Conservation (phyloP, 2,797 vertebrate species). For the Coluber constrictor region DNA sequence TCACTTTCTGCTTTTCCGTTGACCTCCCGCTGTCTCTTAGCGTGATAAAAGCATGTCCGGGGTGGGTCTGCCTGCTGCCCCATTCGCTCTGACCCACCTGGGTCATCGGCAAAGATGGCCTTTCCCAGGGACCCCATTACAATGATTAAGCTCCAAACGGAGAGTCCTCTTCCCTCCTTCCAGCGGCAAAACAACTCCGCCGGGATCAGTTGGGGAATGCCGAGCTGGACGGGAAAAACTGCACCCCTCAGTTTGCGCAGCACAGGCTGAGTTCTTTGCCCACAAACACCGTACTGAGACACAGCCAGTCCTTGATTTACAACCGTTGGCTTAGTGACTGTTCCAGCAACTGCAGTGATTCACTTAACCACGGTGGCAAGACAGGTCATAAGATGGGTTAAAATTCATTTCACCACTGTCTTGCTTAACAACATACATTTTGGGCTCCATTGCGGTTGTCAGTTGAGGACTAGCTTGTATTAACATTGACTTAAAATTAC, state of each 20-base stretch:
- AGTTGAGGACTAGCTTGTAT: too few relatives aligned
- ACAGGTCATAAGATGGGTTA: too few relatives aligned
- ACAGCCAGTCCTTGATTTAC: too few relatives aligned
- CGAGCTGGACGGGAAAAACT: background rate
- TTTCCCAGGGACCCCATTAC: slow-evolving; percentile 16
- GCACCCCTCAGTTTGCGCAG: background rate
- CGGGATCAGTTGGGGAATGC: background rate
- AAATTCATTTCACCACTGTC: too few relatives aligned
- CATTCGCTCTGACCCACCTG: slow-evolving; percentile 8
- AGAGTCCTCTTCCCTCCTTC: background rate
- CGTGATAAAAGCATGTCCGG: background rate
- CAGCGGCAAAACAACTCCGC: background rate
- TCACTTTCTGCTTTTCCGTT: background rate
- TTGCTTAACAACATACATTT: too few relatives aligned
- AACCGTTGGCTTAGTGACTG: too few relatives aligned
- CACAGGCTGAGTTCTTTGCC: too few relatives aligned
- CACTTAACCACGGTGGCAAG: too few relatives aligned
- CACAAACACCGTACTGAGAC: too few relatives aligned
- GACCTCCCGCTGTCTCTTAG: background rate
- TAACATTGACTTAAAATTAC: too few relatives aligned
- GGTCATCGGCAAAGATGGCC: slow-evolving; percentile 2
- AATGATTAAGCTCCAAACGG: background rate
- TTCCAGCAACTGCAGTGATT: too few relatives aligned
- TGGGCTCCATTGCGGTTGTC: too few relatives aligned
- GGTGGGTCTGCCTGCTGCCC: background rate